Base-by-base conservation (phyloP, 2,888 invertebrate genomes). In the Carcina quercana region DNA sequence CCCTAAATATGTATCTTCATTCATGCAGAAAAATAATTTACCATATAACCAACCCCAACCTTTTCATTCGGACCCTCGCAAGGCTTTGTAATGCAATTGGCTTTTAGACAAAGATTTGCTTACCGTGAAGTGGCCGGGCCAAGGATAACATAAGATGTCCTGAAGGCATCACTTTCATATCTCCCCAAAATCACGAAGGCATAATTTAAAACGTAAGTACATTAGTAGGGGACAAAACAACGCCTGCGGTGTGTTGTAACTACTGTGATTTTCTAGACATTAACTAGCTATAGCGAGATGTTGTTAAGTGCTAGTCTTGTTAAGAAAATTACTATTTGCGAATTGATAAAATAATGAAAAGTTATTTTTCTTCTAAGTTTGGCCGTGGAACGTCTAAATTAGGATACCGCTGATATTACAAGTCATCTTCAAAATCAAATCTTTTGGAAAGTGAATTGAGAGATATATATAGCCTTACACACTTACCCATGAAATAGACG, bases 191-290 rank as follows among this genome's bases (percentile, higher is more conserved):
- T 70, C 59, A 59, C 48, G 50, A 55, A 58, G 51, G 57, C 60
- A 63, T 72, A 60, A 73, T 69, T 67, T 66, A 59, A 63, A 64
- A 61, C 57, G 60, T 60, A 66, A 70, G 56, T 62, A 62, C 57
- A 68, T 74, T 69, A 73, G 62, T 59, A 10, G 24, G 62, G 64
- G 56, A 54, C 47, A 50, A 43, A 46, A 43, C 37, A 45, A 17
- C 26, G 61, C 73, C 60, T 33, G 37, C 44, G 68, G 72, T 65
- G 27, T 31, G 38, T 34, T 37, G 38, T 26, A 42, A 45, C 11
- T 35, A 29, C 11, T 25, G 28, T 20, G 20, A 26, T 20, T n/a
- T n/a, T n/a, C n/a, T n/a, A n/a, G n/a, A n/a, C n/a, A n/a, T n/a
- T n/a, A n/a, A n/a, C n/a, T n/a, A n/a, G n/a, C n/a, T n/a, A n/a